A percentile compares a stretch with the other conserved stretches of the same genome.
These are phyloP conservation scores for Prunella strophiata DNA, from an alignment of 2,797 vertebrate genomes.

Conservation along the genomic window DNA sequence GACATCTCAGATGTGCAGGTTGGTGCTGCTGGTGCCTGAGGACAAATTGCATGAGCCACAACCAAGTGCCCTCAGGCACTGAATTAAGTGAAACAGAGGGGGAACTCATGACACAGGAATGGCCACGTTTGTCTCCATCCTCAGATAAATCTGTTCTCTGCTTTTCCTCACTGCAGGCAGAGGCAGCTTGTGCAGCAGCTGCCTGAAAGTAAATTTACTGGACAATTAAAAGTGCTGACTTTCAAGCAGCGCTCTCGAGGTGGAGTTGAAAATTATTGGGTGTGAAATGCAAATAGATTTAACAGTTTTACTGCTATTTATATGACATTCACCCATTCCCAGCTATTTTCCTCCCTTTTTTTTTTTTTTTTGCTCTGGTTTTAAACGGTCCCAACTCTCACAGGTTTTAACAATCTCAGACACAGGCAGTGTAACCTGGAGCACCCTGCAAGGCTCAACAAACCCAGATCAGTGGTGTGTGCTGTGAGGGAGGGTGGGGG, in stretches of 20 bases:
- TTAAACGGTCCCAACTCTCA: background rate
- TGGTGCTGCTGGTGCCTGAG: background rate
- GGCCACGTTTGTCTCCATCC: background rate
- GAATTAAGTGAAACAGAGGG: background rate
- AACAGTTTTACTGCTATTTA: constrained; percentile 72
- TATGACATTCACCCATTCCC: constrained; percentile 48
- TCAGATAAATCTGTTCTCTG: constrained; percentile 56
- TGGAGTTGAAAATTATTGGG: constrained; percentile 71
- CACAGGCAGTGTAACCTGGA: constrained; percentile 4
- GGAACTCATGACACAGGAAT: background rate
- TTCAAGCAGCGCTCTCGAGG: constrained; percentile 68
- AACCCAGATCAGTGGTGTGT: background rate
- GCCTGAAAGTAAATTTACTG: constrained; percentile 63
- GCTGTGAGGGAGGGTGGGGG: background rate
- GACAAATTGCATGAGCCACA: background rate
- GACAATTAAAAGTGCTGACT: constrained; percentile 72
- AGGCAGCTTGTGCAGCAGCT: constrained; percentile 55
- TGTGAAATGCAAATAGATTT: constrained; percentile 78
- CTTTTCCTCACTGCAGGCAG: constrained; percentile 16
- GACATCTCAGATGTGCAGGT: background rate
- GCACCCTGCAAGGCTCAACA: background rate
- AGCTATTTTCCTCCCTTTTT: background rate
- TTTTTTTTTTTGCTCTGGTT: background rate
- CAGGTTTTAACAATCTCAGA: constrained; percentile 45
- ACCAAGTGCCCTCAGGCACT: background rate